Base-by-base conservation (phyloP, 2,797 vertebrate species). In the Diplodus sargus region DNA sequence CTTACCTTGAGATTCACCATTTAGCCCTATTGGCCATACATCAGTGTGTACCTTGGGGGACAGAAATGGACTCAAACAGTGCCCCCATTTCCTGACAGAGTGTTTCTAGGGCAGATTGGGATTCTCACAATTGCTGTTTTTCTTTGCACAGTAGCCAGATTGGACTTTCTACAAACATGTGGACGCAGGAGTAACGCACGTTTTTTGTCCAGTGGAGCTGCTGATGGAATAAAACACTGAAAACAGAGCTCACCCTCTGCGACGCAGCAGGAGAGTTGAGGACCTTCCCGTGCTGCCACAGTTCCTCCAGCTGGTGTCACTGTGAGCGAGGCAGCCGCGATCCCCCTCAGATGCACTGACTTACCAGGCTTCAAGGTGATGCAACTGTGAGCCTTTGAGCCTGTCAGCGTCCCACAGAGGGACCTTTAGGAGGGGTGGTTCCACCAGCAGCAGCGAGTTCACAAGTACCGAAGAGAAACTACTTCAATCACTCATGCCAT, bases 241-340 rank as follows among this genome's bases (percentile, higher is more conserved):
- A 18, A 58, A 3, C 12, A n/a, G 12, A 42, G 22, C 17, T 58
- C 23, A 48, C 2, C 1, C 15, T 47, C 39, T 56, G 51, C 62
- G 48, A 42, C 10, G 5, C 11, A 30, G 30, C 18, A 30, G 17
- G 17, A 51, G 25, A 15, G 48, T 25, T 20, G 8, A 34, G 22
- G 57, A 25, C 58, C 17, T 4, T 18, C 3, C 34, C 15, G 1
- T 22, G 52, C 18, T 45, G 20, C 20, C 23, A 22, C 12, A 62
- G 3, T 69, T 47, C 17, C 13, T 59, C 78, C 82, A 65, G 56
- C 25, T 43, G 74, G 62, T 85, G 70, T 69, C 77, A 68, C 60
- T 61, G 53, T 3, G 0, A 62, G 60, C 68, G 42, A 72, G 30
- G 63, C 28, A 20, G 47, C 13, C 12, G 10, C 51, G 43, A 20